Evolutionary conservation across 2,797 vertebrate genomes (phyloP), one percentile per base, ranked within the genome.

Genomic region (Anabacerthia variegaticeps): DNA sequence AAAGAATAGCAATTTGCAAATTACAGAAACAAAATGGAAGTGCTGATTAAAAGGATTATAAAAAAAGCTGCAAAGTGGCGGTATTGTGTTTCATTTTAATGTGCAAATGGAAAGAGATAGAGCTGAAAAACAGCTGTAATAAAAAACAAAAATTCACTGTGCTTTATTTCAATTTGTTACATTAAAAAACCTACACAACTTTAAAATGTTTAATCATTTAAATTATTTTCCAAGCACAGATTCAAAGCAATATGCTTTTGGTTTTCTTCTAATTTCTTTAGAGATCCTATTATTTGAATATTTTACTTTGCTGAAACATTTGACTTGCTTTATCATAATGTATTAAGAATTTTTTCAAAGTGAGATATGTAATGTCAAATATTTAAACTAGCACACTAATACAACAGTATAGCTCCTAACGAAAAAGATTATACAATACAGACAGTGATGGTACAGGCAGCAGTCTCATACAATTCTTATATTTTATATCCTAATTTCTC

Each of bases 41-140:
- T 52, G 66, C 69, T 61, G 82, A 76, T 95, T 92, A 82, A 93
- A 96, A 91, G 69, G 76, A 86, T 86, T 90, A 79, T 88, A 71
- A 88, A 90, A 90, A 95, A 83, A 72, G 55, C 62, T 84, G 62
- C 76, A 46, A 81, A 91, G 59, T 56, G 56, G 21, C 82, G 48
- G 55, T 66, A 93, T 92, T 78, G 52, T 63, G 34, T 71, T 88
- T 59, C 62, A 69, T 84, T 92, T 59, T 92, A 85, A 83, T 48
- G 72, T 52, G 43, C 32, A 91, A 96, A 66, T 88, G 66, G 79
- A 77, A 93, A 92, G 58, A 88, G 92, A 92, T 86, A 89, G 26
- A 79, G 67, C 66, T 88, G 67, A 68, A 92, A 88, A 84, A 88
- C 58, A 75, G 30, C 67, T 88, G 44, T 76, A 82, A 78, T 89